Conservation (phyloP, 2,797 vertebrate species). For the Ctenochaetus hawaiiensis region DNA sequence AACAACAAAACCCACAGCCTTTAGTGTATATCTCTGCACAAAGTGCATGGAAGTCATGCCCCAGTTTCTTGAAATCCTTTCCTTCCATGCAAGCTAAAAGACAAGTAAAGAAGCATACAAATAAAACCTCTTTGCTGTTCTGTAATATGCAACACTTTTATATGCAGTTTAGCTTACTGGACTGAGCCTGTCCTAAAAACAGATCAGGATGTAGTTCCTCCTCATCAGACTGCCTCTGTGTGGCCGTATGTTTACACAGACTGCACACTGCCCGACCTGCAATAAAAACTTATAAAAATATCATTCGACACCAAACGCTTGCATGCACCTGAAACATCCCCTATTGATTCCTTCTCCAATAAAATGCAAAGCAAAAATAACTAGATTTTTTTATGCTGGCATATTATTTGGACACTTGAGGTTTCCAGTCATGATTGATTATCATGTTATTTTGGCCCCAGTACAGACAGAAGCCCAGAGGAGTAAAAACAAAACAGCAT, state of each 20-base stretch:
- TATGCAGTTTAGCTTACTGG: conserved; percentile 1
- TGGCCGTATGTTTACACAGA: conserved; percentile 47
- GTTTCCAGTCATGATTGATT: conserved; percentile 65
- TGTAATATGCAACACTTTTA: conserved; percentile 16
- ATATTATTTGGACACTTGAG: conserved; percentile 61
- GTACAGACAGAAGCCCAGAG: conserved; percentile 44
- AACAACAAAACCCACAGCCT: not conserved
- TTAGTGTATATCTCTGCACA: not conserved
- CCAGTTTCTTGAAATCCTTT: not conserved
- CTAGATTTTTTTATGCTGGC: conserved; percentile 19
- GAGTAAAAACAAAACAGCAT: conserved; percentile 34
- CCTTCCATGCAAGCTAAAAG: not conserved
- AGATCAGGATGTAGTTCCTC: conserved; percentile 18
- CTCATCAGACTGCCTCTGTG: conserved; percentile 40
- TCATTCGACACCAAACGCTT: conserved; percentile 39
- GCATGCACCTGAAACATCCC: conserved; percentile 53
- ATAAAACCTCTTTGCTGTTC: not conserved
- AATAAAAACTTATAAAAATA: conserved; percentile 63
- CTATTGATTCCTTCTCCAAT: conserved; percentile 11
- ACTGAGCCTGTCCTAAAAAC: conserved; percentile 16
- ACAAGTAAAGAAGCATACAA: not conserved
- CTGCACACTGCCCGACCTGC: conserved; percentile 42
- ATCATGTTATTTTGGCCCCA: conserved; percentile 65
- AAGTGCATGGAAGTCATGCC: not conserved
- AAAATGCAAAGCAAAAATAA: not conserved